Conservation (phyloP, 2,888 invertebrate species). For the Phytoseiulus persimilis region DNA sequence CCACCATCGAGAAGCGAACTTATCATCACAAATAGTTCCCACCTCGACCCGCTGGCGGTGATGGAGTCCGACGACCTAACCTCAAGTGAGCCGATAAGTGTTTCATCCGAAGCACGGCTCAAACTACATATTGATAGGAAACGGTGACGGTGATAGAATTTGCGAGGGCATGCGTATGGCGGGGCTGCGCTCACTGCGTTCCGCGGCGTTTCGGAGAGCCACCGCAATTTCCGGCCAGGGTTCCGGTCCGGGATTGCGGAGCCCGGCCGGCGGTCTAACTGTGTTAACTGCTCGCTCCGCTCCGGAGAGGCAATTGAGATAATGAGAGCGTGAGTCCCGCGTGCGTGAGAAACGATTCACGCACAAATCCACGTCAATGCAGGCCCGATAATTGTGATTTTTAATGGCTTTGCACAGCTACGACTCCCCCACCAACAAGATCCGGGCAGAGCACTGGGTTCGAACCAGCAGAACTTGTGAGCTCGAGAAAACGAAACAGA, state of each 20-base stretch:
- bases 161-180: neutral
- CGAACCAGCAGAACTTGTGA: neutral
- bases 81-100: neutral
- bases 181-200: neutral
- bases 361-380: neutral
- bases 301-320: conserved; percentile 33
- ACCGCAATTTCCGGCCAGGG: conserved; percentile 33
- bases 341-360: neutral
- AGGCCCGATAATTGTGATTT: neutral
- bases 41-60: neutral
- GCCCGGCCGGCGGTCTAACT: conserved; percentile 11
- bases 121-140: neutral
- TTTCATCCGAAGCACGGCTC: neutral
- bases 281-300: conserved; percentile 24
- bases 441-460: neutral
- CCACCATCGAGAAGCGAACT: neutral
- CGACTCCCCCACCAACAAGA: neutral
- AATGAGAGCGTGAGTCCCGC: conserved; percentile 9
- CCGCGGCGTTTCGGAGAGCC: neutral
- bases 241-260: conserved; percentile 31
- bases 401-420: neutral
- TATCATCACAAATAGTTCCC: neutral
- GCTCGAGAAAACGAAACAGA: too few species aligned
- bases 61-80: neutral
- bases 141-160: neutral